Evolutionary conservation across 2,797 vertebrate genomes (phyloP), one percentile per base, ranked within the genome.

Genomic region (Heliangelus exortis): DNA sequence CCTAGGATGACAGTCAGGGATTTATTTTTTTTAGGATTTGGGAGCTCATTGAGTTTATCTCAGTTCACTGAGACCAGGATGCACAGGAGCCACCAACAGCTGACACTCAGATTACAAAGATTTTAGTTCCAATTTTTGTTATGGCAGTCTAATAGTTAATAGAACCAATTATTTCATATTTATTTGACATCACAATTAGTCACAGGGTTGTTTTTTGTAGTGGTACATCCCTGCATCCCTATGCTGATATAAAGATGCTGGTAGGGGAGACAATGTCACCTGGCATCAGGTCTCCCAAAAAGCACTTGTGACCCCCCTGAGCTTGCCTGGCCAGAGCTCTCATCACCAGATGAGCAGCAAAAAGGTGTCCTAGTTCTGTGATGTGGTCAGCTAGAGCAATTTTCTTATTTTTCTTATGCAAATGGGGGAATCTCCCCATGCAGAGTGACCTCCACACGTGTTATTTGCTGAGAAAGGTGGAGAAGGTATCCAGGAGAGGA

Each of bases 321-420:
- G 61, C 47, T 34, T 3, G 8, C 29, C 7, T 3, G 12, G 51
- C n/a, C 39, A 61, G 67, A 41, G 7, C 6, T 10, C 1, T 0
- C n/a, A 65, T 21, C 19, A 18, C 4, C 20, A 15, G 22, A 8
- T 2, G 33, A 14, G 17, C 48, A 7, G 29, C 43, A 77, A 58
- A 25, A 16, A 12, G 15, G 28, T 5, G 21, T 15, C 59, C 47
- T 47, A 0, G 19, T 45, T 20, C 10, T 21, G 34, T 7, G 12
- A 28, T 54, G 18, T 15, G 34, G 6, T 20, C n/a, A 77, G 7
- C 29, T 8, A 31, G 34, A 77, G 54, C 53, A 34, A 3, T 1
- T 2, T 1, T 10, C 1, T 11, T 1, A 13, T 31, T 65, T 59
- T 54, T 28, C 28, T 43, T 45, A 39, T 1, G 34, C 0, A 1